phyloP scores from a whole-genome alignment of 2,888 invertebrate genomes.

The Polydrusus cervinus region DNA sequence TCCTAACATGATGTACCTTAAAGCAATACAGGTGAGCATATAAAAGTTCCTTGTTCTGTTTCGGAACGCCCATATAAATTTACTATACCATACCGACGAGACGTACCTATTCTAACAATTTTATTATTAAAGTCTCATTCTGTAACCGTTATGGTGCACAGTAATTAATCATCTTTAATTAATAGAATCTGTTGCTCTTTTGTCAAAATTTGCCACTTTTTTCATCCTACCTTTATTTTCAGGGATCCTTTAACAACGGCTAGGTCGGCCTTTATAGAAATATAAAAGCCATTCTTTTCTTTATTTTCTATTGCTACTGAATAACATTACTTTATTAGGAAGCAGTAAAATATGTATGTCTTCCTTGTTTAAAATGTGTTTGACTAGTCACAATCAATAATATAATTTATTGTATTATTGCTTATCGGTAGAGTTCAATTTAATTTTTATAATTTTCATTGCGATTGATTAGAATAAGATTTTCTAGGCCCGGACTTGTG shows the following conservation, averaged over 20 bases:
- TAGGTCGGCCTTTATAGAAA: neutral
- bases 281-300: neutral
- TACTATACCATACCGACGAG: neutral
- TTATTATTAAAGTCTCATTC: slow-evolving; percentile 8
- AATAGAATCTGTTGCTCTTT: neutral
- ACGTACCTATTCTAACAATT: neutral
- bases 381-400: neutral
- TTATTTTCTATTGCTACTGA: slow-evolving; percentile 4
- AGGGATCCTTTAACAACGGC: neutral
- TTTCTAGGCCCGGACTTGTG: too few relatives aligned
- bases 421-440: too few relatives aligned
- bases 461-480: too few relatives aligned
- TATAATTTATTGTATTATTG: too few relatives aligned
- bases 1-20: neutral
- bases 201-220: slow-evolving; percentile 11
- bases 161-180: slow-evolving; percentile 11
- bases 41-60: neutral
- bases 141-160: neutral
- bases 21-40: neutral
- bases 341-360: neutral
- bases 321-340: neutral
- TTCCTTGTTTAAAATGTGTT: neutral
- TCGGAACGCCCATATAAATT: slow-evolving; percentile 2
- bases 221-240: slow-evolving; percentile 1
- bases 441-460: too few relatives aligned